Evolutionary conservation across 1,140 invertebrate species (phyloP).

Genomic region (Neodiprion fabricii): DNA sequence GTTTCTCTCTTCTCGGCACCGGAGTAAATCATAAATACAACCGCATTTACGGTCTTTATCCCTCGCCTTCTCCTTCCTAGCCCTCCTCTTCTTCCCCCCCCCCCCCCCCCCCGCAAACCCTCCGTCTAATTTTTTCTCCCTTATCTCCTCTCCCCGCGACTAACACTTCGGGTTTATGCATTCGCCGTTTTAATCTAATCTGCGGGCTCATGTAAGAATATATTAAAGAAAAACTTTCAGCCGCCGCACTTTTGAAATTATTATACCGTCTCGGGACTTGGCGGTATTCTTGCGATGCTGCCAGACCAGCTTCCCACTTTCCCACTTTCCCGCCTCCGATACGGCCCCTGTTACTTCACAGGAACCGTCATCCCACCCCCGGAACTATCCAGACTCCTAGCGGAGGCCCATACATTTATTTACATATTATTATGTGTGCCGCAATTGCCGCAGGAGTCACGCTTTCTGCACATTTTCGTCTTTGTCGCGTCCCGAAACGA

Average conservation of each 20-base stretch:
- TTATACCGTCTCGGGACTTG: conserved; percentile 41
- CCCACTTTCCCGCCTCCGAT: not conserved
- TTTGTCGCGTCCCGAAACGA: too few relatives aligned
- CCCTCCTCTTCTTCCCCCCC: conserved; percentile 24
- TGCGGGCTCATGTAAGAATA: conserved; percentile 59
- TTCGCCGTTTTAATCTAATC: conserved; percentile 61
- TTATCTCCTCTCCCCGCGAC: not conserved
- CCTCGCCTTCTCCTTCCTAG: conserved; percentile 29
- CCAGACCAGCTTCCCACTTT: not conserved
- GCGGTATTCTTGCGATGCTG: not conserved
- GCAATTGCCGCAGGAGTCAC: not conserved
- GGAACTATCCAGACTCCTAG: not conserved
- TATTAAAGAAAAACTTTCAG: conserved; percentile 59
- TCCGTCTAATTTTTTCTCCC: conserved; percentile 23
- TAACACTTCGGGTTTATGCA: conserved; percentile 43
- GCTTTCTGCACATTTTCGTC: not conserved
- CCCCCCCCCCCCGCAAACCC: conserved; percentile 26
- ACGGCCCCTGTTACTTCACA: not conserved
- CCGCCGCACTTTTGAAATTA: conserved; percentile 46
- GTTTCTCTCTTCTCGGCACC: conserved; percentile 31
- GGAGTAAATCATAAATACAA: conserved; percentile 60
- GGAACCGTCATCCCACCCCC: not conserved
- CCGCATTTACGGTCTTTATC: conserved; percentile 42
- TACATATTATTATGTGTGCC: not conserved
- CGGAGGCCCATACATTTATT: conserved; percentile 4